Evolutionary conservation across 2,888 invertebrate species (phyloP).

Genomic region (Cecidostiba fungosa): DNA sequence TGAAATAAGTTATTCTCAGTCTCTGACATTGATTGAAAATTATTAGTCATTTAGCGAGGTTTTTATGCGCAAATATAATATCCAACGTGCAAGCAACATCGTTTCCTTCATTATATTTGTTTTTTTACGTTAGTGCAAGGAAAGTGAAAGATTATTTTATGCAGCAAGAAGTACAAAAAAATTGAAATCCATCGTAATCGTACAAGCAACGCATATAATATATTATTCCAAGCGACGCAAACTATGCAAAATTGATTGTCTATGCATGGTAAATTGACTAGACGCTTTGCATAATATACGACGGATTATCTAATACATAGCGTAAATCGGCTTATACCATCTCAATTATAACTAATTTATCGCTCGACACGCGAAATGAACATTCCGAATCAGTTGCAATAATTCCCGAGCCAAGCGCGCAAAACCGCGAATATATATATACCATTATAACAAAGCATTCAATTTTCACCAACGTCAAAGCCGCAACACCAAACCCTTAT

Average conservation of each 20-base stretch:
- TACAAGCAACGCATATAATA: background rate
- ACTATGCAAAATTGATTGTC: background rate
- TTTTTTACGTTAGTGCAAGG: background rate
- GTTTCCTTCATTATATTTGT: background rate
- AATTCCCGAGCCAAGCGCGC: background rate
- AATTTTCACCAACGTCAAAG: background rate
- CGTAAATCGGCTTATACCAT: background rate
- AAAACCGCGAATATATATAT: no score
- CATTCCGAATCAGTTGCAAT: background rate
- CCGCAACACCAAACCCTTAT: background rate
- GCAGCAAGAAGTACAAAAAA: background rate
- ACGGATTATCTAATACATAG: background rate
- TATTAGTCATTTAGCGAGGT: background rate
- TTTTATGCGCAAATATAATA: background rate
- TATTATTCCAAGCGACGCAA: background rate
- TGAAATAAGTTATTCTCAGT: conserved; percentile 20
- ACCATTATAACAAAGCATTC: background rate
- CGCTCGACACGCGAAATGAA: background rate
- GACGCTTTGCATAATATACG: background rate
- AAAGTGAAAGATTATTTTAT: background rate
- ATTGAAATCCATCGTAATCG: background rate
- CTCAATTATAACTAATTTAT: conserved; percentile 1
- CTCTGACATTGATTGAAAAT: background rate
- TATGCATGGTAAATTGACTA: background rate
- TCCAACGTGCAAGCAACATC: background rate